These are phyloP conservation scores for Drosophila crucigera DNA, from an alignment of 2,888 invertebrate genomes.

Conservation along the genomic window DNA sequence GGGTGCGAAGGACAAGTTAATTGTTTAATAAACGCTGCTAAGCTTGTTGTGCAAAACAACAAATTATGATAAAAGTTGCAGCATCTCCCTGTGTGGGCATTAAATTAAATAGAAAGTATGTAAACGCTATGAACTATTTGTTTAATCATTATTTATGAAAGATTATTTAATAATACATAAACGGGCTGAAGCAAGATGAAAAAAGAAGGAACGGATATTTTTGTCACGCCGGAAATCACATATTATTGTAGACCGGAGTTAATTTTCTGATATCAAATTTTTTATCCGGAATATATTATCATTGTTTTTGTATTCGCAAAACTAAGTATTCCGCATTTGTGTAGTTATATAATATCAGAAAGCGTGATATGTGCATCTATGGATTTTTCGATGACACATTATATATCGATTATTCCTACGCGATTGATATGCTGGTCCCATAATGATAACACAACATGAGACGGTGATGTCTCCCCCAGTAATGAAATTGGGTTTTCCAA, in stretches of 20 bases:
- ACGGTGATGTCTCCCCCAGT: not conserved
- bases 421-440: not conserved
- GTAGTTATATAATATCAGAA: not conserved
- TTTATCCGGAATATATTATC: not conserved
- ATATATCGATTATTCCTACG: not conserved
- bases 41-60: slow-evolving; percentile 26
- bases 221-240: not conserved
- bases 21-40: slow-evolving; percentile 57
- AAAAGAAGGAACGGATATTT: not conserved
- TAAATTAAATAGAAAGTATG: not conserved
- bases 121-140: not conserved
- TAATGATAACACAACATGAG: not conserved
- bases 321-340: not conserved
- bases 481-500: not conserved
- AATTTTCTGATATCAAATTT: not conserved
- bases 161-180: not conserved
- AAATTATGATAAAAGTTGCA: slow-evolving; percentile 3
- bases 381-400: not conserved
- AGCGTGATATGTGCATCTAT: no score
- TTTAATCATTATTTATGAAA: not conserved
- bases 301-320: not conserved
- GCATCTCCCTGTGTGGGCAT: slow-evolving; percentile 7
- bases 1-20: slow-evolving; percentile 73
- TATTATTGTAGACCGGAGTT: not conserved
- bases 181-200: not conserved